Conservation (phyloP, 2,113 vertebrate species). For the Dromas ardeola region DNA sequence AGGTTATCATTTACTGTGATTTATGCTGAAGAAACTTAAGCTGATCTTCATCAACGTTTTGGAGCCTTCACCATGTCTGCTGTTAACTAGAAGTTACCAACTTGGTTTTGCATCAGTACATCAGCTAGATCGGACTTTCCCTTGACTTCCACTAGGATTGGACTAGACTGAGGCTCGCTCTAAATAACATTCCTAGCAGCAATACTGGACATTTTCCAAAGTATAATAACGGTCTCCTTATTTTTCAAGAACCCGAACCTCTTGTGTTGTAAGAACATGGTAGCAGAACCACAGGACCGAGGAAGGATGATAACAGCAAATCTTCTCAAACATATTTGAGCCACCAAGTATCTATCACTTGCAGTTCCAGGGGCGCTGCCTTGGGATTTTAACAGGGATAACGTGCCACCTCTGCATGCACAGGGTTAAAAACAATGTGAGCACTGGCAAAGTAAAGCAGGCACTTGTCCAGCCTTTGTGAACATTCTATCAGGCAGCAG, state of each 20-base stretch:
- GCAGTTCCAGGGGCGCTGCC: neutral
- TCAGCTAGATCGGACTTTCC: neutral
- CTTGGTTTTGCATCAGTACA: neutral
- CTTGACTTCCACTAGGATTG: neutral
- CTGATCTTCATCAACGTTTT: neutral
- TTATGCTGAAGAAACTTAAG: neutral
- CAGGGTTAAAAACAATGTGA: neutral
- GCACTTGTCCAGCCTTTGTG: neutral
- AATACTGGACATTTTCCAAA: neutral
- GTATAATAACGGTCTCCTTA: neutral
- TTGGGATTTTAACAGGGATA: neutral
- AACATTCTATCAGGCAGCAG: neutral
- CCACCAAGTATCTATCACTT: conserved; percentile 20
- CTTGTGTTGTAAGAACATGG: neutral
- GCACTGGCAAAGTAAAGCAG: neutral
- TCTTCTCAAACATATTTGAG: conserved; percentile 46
- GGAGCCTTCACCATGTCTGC: neutral
- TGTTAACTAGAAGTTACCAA: neutral
- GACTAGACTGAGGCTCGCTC: neutral
- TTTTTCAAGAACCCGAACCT: neutral
- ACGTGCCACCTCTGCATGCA: neutral
- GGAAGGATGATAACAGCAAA: conserved; percentile 25
- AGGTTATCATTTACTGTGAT: neutral
- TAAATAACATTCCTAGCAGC: neutral
- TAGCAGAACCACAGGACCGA: neutral